These are phyloP conservation scores for Zoanthus solanderi DNA, from an alignment of 92 coral and sea anemone genomes.

Conservation along the genomic window DNA sequence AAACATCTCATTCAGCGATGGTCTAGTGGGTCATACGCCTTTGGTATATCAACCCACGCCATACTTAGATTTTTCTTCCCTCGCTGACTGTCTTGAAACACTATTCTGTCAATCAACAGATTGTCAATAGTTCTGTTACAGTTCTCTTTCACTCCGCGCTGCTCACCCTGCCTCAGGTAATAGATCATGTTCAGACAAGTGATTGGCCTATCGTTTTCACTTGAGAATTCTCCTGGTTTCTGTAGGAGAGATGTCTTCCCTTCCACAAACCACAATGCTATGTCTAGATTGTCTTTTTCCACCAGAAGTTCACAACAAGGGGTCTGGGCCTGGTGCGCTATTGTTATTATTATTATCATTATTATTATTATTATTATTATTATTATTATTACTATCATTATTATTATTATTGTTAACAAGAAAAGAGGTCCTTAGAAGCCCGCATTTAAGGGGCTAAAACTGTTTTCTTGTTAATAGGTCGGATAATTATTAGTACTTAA, in stretches of 20 bases:
- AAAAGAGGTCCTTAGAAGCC: no score
- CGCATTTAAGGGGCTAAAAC: no score
- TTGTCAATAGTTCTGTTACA: slow-evolving; percentile 37
- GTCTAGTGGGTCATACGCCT: background rate
- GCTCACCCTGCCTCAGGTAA: slow-evolving; percentile 30
- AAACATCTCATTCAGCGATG: background rate
- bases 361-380: no score
- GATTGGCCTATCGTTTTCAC: background rate
- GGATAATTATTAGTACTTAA: no score
- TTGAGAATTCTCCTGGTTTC: background rate
- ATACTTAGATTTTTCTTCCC: background rate
- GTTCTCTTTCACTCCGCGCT: slow-evolving; percentile 24
- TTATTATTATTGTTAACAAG: no score
- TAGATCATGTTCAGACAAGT: background rate
- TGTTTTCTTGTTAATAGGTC: no score
- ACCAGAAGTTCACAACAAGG: background rate
- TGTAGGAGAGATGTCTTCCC: background rate
- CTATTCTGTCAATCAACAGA: background rate
- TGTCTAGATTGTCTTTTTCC: background rate
- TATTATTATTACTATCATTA: no score
- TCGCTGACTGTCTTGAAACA: background rate
- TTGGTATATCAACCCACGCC: background rate
- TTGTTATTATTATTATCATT: no score
- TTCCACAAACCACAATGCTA: background rate
- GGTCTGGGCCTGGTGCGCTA: no score